These are phyloP conservation scores for Sialia sialis DNA, from an alignment of 2,113 vertebrate species.

Conservation along the genomic window DNA sequence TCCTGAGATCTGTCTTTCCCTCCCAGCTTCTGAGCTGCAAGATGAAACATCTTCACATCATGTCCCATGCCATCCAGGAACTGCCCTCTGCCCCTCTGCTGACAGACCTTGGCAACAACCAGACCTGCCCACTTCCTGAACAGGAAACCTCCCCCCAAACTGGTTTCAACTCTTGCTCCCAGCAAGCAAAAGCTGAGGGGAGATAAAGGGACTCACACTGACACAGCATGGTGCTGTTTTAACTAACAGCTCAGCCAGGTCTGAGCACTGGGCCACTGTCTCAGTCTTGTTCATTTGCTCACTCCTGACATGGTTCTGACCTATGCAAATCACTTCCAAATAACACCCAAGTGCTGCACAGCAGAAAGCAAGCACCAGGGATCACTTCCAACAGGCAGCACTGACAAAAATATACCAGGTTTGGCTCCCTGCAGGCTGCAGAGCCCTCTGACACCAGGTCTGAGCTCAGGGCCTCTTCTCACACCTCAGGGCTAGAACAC, in stretches of 20 bases:
- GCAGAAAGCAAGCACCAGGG: not conserved
- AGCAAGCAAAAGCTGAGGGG: not conserved
- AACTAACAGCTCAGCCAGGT: not conserved
- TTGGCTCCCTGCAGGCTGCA: not conserved
- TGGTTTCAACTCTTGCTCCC: not conserved
- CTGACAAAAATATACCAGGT: not conserved
- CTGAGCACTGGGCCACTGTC: not conserved
- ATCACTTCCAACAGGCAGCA: not conserved
- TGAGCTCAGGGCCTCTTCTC: not conserved
- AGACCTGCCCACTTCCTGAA: not conserved
- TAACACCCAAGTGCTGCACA: not conserved
- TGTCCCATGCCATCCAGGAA: fast-evolving
- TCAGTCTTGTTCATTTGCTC: not conserved
- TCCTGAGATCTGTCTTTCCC: not conserved
- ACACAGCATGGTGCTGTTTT: not conserved
- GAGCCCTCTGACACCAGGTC: not conserved
- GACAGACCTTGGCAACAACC: not conserved
- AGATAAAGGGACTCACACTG: not conserved
- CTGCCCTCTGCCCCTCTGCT: not conserved
- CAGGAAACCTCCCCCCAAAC: not conserved
- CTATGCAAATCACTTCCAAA: not conserved
- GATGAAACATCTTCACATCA: not conserved
- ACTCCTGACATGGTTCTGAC: not conserved
- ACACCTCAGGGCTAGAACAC: not conserved
- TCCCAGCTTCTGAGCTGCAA: not conserved